These are phyloP conservation scores for Phoxinus phoxinus DNA, from an alignment of 2,113 vertebrate species.

Conservation along the genomic window DNA sequence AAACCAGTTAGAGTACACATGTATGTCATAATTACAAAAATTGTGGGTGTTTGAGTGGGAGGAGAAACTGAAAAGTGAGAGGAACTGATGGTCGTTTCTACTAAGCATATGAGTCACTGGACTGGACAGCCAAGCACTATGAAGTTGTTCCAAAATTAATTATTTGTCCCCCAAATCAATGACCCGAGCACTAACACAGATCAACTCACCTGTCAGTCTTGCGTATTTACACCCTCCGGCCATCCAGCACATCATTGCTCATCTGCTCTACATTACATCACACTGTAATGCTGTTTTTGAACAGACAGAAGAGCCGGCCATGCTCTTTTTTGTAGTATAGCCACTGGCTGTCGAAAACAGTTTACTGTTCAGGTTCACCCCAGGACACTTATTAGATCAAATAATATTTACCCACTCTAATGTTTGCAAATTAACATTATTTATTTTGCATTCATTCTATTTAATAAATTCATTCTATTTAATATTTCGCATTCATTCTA, in stretches of 20 bases:
- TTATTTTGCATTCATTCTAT: neutral
- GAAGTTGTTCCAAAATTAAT: slow-evolving; percentile 22
- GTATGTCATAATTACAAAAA: neutral
- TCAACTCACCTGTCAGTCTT: slow-evolving; percentile 55
- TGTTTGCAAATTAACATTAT: slow-evolving; percentile 2
- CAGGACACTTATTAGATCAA: neutral
- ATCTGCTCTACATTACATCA: slow-evolving; percentile 35
- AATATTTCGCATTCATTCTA: neutral
- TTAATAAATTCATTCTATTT: neutral
- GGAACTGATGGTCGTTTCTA: slow-evolving; percentile 40
- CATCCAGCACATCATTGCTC: slow-evolving; percentile 39
- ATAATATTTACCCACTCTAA: neutral
- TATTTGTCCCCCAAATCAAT: slow-evolving; percentile 45
- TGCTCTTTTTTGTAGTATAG: neutral
- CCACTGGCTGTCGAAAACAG: neutral
- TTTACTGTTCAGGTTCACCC: neutral
- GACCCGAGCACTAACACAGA: slow-evolving; percentile 51
- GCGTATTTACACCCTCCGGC: slow-evolving; percentile 37
- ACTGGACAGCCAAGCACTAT: slow-evolving; percentile 35
- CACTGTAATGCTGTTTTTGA: neutral
- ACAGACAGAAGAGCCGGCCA: neutral
- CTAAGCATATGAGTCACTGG: slow-evolving; percentile 48
- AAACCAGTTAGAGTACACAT: neutral
- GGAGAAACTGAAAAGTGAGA: neutral
- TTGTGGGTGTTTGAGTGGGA: slow-evolving; percentile 11